phyloP scores from a whole-genome alignment of 2,888 invertebrate genomes.

The Diarsia mendica region DNA sequence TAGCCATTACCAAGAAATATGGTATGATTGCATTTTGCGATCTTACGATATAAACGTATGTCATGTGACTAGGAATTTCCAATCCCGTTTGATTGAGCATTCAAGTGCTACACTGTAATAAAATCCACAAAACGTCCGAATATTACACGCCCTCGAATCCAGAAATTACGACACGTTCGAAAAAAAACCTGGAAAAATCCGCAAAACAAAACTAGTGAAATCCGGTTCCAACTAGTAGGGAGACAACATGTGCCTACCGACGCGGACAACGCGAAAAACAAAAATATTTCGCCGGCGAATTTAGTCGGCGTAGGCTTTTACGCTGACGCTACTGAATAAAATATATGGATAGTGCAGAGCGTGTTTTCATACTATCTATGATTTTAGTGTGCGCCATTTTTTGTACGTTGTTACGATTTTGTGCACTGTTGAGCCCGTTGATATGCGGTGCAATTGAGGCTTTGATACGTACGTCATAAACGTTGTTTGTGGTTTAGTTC shows the following conservation, averaged over 20 bases:
- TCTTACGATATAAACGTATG: slow-evolving; percentile 25
- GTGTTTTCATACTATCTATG: slow-evolving; percentile 68
- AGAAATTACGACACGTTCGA: slow-evolving; percentile 66
- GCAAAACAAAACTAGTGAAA: slow-evolving; percentile 69
- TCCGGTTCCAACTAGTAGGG: slow-evolving; percentile 67
- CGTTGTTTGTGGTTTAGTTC: slow-evolving; percentile 40
- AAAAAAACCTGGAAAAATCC: slow-evolving; percentile 47
- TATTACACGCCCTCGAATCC: slow-evolving; percentile 66
- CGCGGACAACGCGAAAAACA: slow-evolving; percentile 66
- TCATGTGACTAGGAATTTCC: slow-evolving; percentile 27
- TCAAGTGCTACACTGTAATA: slow-evolving; percentile 47
- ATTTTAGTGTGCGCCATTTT: slow-evolving; percentile 63
- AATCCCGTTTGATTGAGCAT: slow-evolving; percentile 48
- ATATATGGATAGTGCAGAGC: slow-evolving; percentile 72
- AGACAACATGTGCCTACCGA: slow-evolving; percentile 73
- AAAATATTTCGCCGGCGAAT: slow-evolving; percentile 68
- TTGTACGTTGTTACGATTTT: slow-evolving; percentile 61
- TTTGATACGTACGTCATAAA: slow-evolving; percentile 30
- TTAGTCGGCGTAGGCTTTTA: slow-evolving; percentile 71
- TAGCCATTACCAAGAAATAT: slow-evolving; percentile 14
- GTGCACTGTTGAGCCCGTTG: slow-evolving; percentile 52
- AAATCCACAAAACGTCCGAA: slow-evolving; percentile 65
- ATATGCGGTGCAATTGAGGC: slow-evolving; percentile 55
- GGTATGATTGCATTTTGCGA: slow-evolving; percentile 39
- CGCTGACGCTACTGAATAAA: slow-evolving; percentile 75